Evolutionary conservation across 1,140 invertebrate species (phyloP), one percentile per base, ranked within the genome.

Genomic region (Zaprionus tsacasi): DNA sequence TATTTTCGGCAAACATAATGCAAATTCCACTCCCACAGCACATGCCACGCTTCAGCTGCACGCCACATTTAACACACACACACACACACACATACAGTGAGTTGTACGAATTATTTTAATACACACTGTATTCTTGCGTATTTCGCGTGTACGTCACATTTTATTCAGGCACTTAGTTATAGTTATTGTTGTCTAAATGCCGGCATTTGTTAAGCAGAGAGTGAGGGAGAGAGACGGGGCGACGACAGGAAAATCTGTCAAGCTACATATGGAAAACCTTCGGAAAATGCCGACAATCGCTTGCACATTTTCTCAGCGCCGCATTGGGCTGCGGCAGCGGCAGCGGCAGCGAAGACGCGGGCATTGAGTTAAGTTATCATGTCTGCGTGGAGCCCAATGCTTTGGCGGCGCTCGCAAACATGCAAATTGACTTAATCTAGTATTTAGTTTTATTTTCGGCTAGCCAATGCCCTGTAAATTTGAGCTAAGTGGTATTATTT

Each of bases 341-440:
- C n/a, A n/a, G 40, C n/a, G 40, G 40, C n/a, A 0, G n/a, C 61
- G 21, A 66, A 15, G 45, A 48, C 52, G 33, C 21, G 66, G 57
- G 60, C 60, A 65, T 65, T 43, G 27, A 76, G 73, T 76, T 76
- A 76, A 76, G 73, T 76, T 76, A 76, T 72, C 74, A 76, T 81
- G 78, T 81, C 82, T 85, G 85, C 82, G 82, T 85, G 72, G 45
- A 50, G 82, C 76, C 79, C 79, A 76, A 81, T 78, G 63, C 82
- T 79, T 70, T 78, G 70, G 70, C 81, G 76, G 79, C 83, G 68
- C 50, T 38, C 52, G 27, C 59, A 58, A 73, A 64, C 83, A 88
- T 88, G 83, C 83, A 88, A 88, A 88, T 88, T 88, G 83, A 75
- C 78, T 88, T 88, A 88, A 88, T 88, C 83, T 88, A 83, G 77